phyloP scores from a whole-genome alignment of 2,888 invertebrate species.

The Lasioglossum leucozonium region DNA sequence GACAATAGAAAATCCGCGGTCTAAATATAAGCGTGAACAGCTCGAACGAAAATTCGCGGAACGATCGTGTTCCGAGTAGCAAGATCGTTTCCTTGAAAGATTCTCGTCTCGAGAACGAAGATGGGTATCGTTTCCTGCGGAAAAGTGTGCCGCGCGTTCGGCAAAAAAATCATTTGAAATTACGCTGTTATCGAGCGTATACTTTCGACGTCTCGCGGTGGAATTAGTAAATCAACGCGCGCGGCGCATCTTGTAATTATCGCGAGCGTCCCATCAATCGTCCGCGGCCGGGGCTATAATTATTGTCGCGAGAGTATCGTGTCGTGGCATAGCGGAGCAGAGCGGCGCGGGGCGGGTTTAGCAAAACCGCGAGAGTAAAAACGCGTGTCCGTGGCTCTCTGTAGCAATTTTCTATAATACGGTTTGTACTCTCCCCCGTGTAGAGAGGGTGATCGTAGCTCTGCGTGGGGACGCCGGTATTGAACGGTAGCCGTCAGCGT shows the following conservation, averaged over 20 bases:
- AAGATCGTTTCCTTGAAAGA: neutral
- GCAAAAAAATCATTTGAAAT: neutral
- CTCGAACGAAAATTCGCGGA: neutral
- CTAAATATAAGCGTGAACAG: too few relatives aligned
- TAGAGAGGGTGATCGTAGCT: slow-evolving; percentile 50
- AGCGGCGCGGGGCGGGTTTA: too few relatives aligned
- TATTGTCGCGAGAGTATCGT: neutral
- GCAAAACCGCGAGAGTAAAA: neutral
- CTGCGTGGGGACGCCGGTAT: slow-evolving; percentile 62
- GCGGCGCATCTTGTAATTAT: neutral
- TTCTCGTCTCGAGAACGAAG: neutral
- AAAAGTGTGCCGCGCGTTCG: neutral
- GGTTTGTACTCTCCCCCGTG: slow-evolving; percentile 30
- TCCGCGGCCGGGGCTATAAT: neutral
- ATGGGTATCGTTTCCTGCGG: neutral
- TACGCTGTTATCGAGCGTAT: slow-evolving; percentile 4
- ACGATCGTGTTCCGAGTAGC: neutral
- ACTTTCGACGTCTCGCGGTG: neutral
- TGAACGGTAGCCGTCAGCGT: slow-evolving; percentile 80
- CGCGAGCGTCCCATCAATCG: slow-evolving; percentile 1
- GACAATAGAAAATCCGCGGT: too few relatives aligned
- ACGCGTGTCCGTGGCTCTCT: neutral
- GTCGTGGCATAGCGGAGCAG: neutral
- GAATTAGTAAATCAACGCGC: neutral
- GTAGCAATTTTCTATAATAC: slow-evolving; percentile 4